Evolutionary conservation across 2,888 invertebrate species (phyloP), one percentile per base, ranked within the genome.

Genomic region (Allygus modestus): DNA sequence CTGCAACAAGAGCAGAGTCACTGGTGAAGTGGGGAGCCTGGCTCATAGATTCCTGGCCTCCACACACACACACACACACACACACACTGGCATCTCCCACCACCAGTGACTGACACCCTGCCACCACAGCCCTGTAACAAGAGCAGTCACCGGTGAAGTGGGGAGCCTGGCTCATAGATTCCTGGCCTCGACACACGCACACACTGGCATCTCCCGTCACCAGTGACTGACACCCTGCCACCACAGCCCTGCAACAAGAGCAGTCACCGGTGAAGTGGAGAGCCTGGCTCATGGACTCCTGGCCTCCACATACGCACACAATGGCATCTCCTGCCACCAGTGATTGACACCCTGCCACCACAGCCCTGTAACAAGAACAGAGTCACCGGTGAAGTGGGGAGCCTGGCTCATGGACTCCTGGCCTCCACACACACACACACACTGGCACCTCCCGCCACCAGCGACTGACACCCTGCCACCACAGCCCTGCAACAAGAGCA

Each of bases 41-140:
- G 82, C 95, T 95, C 97, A 97, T 97, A 88, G 91, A 95, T 90
- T 97, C 97, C 91, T 96, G 96, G 0, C 97, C 97, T 41, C 96
- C 96, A 88, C 95, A 94, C 26, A 97, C 92, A 4, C 96, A 93
- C 97, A 2, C n/a, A n/a, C n/a, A n/a, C n/a, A n/a, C n/a, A n/a
- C n/a, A n/a, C n/a, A 96, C 91, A 31, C 91, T 90, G 1, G 93
- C 91, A 88, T 96, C 95, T 5, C 94, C 95, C 79, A 91, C 89
- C 86, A 92, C 92, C 84, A 97, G 94, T 0, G 95, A 92, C 89
- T 94, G 93, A 87, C 92, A 94, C 15, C 94, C 97, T 88, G 94
- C 90, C 23, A 91, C 91, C 43, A 97, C 93, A 41, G 94, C 90
- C 90, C 95, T 94, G 84, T 97, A 2, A 91, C 88, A 87, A 96